These are phyloP conservation scores for Aphelocoma californica DNA, from an alignment of 2,797 vertebrate species.

Conservation along the genomic window DNA sequence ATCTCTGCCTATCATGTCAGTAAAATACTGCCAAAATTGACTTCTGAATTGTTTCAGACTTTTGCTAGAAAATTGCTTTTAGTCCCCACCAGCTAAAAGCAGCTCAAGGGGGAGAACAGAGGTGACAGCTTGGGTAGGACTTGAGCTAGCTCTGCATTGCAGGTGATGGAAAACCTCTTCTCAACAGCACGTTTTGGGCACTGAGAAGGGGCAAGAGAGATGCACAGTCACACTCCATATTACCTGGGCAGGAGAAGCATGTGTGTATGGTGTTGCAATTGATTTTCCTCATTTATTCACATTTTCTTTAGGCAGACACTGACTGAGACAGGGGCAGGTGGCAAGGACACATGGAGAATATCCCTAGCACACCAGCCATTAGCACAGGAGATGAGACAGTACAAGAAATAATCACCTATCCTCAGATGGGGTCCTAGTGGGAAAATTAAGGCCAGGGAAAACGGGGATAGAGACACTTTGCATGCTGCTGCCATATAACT, in stretches of 20 bases:
- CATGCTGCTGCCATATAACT: neutral
- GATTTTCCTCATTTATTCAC: neutral
- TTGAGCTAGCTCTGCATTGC: neutral
- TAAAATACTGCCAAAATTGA: neutral
- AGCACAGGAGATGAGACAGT: neutral
- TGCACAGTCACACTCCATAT: accelerated
- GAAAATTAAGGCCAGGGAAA: neutral
- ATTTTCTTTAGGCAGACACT: neutral
- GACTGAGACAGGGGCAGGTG: neutral
- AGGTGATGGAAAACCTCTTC: neutral
- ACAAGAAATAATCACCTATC: neutral
- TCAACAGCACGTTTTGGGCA: neutral
- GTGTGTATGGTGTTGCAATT: neutral
- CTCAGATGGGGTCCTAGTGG: neutral
- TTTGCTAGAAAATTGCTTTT: neutral
- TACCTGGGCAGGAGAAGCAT: neutral
- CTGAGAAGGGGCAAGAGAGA: neutral
- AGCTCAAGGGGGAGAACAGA: neutral
- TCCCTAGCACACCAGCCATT: neutral
- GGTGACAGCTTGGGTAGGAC: neutral
- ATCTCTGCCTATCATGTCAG: neutral
- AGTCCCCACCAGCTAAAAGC: neutral
- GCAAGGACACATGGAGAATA: neutral
- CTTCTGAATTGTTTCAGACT: neutral
- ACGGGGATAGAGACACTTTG: neutral